Conservation (phyloP, 2,888 invertebrate species). For the Idaea biselata region DNA sequence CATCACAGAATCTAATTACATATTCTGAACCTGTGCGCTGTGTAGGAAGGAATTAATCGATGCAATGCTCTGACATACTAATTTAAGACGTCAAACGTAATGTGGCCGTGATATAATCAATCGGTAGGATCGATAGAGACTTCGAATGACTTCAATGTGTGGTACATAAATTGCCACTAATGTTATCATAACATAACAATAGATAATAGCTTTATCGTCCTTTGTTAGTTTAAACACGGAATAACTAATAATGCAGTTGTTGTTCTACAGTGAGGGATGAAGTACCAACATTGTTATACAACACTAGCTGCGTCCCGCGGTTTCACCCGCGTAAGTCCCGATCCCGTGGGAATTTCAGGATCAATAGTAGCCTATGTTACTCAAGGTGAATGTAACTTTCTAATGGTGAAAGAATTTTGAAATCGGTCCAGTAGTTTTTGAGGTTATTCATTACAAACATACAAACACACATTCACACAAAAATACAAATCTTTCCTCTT, state of each 20-base stretch:
- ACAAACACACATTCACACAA: too few relatives aligned
- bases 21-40: not conserved
- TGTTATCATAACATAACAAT: not conserved
- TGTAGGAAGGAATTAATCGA: conserved; percentile 5
- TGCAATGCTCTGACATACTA: conserved; percentile 11
- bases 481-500: too few relatives aligned
- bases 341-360: too few relatives aligned
- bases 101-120: conserved; percentile 1
- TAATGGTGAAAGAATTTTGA: too few relatives aligned
- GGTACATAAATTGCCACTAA: not conserved
- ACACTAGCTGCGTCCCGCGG: too few relatives aligned
- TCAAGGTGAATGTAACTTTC: too few relatives aligned
- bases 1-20: conserved; percentile 1
- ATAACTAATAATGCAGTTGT: not conserved
- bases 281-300: not conserved
- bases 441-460: too few relatives aligned
- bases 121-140: not conserved
- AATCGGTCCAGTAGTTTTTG: too few relatives aligned
- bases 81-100: conserved; percentile 10
- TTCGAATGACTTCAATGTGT: not conserved
- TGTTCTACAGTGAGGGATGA: not conserved
- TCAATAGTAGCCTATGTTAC: too few relatives aligned
- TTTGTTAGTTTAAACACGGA: not conserved
- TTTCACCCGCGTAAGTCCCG: too few relatives aligned
- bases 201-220: not conserved